phyloP scores from a whole-genome alignment of 2,888 invertebrate species.

The Anticlea derivata region DNA sequence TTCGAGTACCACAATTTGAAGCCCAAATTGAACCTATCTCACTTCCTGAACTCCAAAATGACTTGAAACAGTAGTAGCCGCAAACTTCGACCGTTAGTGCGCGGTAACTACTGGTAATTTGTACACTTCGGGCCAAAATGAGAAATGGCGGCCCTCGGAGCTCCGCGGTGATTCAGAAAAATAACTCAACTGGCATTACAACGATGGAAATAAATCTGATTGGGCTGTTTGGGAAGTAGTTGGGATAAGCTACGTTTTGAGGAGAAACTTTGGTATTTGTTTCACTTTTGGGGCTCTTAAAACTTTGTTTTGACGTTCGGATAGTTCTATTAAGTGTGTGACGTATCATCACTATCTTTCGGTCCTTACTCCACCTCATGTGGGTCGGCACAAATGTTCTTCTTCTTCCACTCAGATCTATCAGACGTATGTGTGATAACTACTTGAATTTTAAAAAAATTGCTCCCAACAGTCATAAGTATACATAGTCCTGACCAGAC shows the following conservation, averaged over 20 bases:
- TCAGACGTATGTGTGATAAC: too few relatives aligned
- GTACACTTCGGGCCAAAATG: constrained; percentile 61
- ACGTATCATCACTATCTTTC: too few relatives aligned
- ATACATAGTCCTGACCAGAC: too few relatives aligned
- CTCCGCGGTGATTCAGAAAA: constrained; percentile 53
- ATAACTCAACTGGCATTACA: constrained; percentile 52
- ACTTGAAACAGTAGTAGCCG: constrained; percentile 37
- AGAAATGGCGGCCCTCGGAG: constrained; percentile 53
- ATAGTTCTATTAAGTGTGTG: too few relatives aligned
- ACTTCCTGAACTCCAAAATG: background rate
- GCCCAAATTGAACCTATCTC: background rate
- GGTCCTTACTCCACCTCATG: too few relatives aligned
- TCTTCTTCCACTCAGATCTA: too few relatives aligned
- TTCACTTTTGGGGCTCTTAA: too few relatives aligned
- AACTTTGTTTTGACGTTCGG: too few relatives aligned
- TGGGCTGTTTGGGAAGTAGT: constrained; percentile 3
- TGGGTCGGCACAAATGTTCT: too few relatives aligned
- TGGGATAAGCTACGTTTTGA: constrained; percentile 2
- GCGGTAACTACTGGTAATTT: constrained; percentile 62
- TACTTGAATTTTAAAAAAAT: too few relatives aligned
- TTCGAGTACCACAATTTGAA: background rate
- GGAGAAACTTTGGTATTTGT: too few relatives aligned
- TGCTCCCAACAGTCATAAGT: too few relatives aligned
- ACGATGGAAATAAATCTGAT: constrained; percentile 26
- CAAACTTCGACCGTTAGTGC: constrained; percentile 51